These are phyloP conservation scores for Lordiphosa fenestrarum DNA, from an alignment of 2,888 invertebrate genomes.

Conservation along the genomic window DNA sequence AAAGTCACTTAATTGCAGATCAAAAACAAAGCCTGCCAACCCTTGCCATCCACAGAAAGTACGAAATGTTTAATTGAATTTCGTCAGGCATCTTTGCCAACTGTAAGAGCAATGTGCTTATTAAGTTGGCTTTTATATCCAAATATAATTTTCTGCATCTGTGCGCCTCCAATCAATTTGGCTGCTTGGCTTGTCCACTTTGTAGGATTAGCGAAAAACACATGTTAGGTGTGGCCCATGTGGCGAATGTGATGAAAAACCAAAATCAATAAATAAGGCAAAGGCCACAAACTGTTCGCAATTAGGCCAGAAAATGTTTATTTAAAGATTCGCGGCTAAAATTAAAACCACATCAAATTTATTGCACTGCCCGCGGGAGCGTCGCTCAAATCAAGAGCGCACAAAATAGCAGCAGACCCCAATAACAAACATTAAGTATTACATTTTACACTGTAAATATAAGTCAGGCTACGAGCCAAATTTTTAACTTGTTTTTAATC, in stretches of 20 bases:
- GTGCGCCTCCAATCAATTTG: slow-evolving; percentile 35
- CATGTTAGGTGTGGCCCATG: slow-evolving; percentile 27
- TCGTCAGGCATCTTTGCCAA: background rate
- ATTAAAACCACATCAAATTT: slow-evolving; percentile 52
- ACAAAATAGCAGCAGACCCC: background rate
- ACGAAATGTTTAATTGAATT: slow-evolving; percentile 7
- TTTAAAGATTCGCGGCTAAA: slow-evolving; percentile 54
- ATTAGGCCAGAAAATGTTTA: slow-evolving; percentile 34
- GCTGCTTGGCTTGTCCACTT: slow-evolving; percentile 26
- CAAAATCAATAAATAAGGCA: slow-evolving; percentile 64
- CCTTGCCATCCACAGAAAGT: slow-evolving; percentile 8
- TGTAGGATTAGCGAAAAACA: slow-evolving; percentile 30
- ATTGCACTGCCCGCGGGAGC: slow-evolving; percentile 34
- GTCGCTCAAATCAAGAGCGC: slow-evolving; percentile 15
- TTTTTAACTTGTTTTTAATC: too few species aligned
- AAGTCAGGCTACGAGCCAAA: too few species aligned
- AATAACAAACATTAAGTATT: too few species aligned
- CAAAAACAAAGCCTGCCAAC: slow-evolving; percentile 22
- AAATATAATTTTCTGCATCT: background rate
- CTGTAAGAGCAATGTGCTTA: slow-evolving; percentile 15
- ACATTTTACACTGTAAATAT: too few species aligned
- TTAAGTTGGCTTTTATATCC: slow-evolving; percentile 5
- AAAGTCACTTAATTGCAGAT: slow-evolving; percentile 41
- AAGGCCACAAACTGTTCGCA: slow-evolving; percentile 18
- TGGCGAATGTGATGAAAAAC: slow-evolving; percentile 46